Conservation (phyloP, 2,797 vertebrate genomes). For the Chloroceryle amazona region DNA sequence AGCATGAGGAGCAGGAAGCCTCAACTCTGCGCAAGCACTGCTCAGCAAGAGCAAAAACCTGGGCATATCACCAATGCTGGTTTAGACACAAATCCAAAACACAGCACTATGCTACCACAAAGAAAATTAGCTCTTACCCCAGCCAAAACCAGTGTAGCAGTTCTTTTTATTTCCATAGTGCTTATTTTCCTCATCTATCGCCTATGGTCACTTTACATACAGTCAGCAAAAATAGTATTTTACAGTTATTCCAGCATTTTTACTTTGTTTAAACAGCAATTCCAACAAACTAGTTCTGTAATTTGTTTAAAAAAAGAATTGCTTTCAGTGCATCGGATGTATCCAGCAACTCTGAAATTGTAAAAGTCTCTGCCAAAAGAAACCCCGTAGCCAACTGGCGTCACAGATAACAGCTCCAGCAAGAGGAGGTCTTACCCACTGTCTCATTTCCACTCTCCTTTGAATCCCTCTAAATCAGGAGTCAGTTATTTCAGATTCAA, state of each 20-base stretch:
- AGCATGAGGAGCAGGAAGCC: not conserved
- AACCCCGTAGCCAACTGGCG: accelerated
- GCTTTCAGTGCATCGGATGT: not conserved
- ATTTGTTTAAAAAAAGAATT: not conserved
- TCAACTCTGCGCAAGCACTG: accelerated
- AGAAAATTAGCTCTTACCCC: not conserved
- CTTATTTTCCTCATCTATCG: not conserved
- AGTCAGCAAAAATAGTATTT: not conserved
- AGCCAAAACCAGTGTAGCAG: not conserved
- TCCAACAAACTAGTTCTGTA: not conserved
- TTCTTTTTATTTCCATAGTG: not conserved
- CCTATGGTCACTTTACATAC: not conserved
- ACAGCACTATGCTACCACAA: not conserved
- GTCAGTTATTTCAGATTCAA: not conserved
- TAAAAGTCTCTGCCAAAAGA: constrained; percentile 18
- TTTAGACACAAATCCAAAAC: not conserved
- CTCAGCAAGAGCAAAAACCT: not conserved
- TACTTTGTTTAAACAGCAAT: not conserved
- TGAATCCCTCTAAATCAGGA: not conserved
- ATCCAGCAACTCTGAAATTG: not conserved
- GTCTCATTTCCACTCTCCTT: not conserved
- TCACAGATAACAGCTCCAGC: not conserved
- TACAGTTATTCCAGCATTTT: not conserved
- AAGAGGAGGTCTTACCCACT: not conserved
- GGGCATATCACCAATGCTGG: not conserved